Evolutionary conservation across 2,797 vertebrate genomes (phyloP).

Genomic region (Cheirogaleus major): DNA sequence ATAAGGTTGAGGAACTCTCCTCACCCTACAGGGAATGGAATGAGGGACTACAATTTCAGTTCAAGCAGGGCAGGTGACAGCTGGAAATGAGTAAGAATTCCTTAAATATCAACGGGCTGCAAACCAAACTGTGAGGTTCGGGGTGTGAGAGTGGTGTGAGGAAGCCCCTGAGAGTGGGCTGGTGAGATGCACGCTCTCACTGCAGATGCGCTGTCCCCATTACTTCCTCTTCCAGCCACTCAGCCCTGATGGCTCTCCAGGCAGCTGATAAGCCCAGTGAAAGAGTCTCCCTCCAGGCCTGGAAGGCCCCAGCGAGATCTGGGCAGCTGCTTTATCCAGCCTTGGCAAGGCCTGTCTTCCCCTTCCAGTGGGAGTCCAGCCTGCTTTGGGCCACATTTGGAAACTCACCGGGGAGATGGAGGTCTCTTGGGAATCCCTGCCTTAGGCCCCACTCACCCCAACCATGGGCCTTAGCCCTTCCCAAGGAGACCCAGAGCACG

Average conservation of each 20-base stretch:
- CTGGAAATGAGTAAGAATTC: background rate
- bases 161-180: background rate
- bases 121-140: background rate
- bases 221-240: background rate
- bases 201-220: background rate
- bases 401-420: background rate
- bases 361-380: background rate
- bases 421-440: background rate
- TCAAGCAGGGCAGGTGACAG: background rate
- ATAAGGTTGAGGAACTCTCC: background rate
- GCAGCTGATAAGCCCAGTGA: background rate
- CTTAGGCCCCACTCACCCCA: background rate
- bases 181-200: background rate
- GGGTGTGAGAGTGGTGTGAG: background rate
- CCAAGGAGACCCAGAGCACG: background rate
- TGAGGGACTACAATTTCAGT: background rate
- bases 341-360: background rate
- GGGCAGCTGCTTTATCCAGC: background rate
- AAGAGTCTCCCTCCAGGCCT: background rate
- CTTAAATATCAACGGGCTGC: background rate
- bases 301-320: background rate
- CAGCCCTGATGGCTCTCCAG: background rate
- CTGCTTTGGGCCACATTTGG: background rate
- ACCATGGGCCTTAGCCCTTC: background rate
- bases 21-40: background rate